Conservation (phyloP, 2,113 vertebrate genomes). For the Hystrix cristata region DNA sequence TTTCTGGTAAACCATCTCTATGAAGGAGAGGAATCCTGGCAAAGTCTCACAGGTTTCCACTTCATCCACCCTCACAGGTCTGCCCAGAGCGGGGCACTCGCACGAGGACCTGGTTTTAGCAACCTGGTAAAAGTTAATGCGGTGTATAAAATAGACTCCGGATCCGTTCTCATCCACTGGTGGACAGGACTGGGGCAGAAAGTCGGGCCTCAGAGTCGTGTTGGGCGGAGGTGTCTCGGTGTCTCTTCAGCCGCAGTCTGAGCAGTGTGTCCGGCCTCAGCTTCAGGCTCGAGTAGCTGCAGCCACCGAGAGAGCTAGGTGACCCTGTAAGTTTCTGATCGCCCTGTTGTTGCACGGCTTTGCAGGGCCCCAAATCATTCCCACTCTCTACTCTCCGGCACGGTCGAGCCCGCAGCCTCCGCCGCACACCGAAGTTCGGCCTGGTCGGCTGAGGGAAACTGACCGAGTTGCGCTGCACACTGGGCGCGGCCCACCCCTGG, state of each 20-base stretch:
- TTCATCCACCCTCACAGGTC: constrained; percentile 24
- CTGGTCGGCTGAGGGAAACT: neutral
- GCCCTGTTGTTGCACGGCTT: neutral
- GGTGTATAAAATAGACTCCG: constrained; percentile 35
- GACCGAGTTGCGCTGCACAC: neutral
- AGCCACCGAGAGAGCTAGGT: neutral
- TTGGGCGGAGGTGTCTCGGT: neutral
- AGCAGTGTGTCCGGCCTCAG: neutral
- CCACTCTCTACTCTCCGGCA: neutral
- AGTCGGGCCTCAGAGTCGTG: neutral
- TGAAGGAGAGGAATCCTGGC: constrained; percentile 32
- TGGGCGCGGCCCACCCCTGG: neutral
- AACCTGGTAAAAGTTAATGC: constrained; percentile 77
- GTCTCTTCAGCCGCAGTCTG: neutral
- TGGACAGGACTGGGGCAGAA: neutral
- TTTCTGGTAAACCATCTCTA: constrained; percentile 52
- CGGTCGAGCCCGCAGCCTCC: neutral
- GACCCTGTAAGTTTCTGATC: constrained; percentile 38
- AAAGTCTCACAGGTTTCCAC: constrained; percentile 21
- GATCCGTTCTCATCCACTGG: constrained; percentile 12
- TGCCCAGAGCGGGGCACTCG: neutral
- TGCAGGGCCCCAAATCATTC: neutral
- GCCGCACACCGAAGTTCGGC: too few species aligned
- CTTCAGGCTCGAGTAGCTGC: neutral
- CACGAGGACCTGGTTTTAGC: constrained; percentile 74